Base-by-base conservation (phyloP, 2,113 vertebrate genomes). In the Takifugu bimaculatus region DNA sequence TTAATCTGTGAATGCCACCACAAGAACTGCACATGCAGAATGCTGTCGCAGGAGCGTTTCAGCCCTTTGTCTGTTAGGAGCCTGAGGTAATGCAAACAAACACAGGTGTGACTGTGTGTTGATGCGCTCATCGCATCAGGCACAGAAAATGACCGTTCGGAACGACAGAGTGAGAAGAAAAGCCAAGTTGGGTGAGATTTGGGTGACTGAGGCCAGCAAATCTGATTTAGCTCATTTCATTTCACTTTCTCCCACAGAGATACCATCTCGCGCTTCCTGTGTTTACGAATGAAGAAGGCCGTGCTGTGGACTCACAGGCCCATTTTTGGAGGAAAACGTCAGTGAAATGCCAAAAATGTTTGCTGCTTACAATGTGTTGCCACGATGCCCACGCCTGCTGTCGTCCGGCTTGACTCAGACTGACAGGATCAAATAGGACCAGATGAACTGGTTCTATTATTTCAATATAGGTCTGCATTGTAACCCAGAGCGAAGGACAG, bases 221-320 rank as follows among this genome's bases (percentile, higher is more conserved):
- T 79, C 74, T 72, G 82, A 88, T 90, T 86, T 68, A 67, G 74
- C 66, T 82, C 85, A 90, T 83, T 83, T 81, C 51, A 89, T 90
- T 88, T 87, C 65, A 84, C 76, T 84, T 89, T 84, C 78, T 84
- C 74, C 74, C 74, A 75, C 76, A 74, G 75, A 14, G 79, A 85
- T 85, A 64, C 49, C 62, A 87, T 83, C 85, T 60, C 15, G 49
- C 52, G 64, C 79, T 85, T 87, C 81, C 80, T 86, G 85, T 82
- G 75, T 88, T 84, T 75, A 73, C 59, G 9, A 39, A 20, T 2
- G 11, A 78, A 70, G 54, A 78, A 60, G 72, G 68, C 60, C 59
- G 68, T 35, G 25, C 55, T 32, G 42, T 0, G 9, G 43, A 58
- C 32, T 61, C 47, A 50, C 55, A 3, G 3, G 50, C 14, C 20